Conservation (phyloP, 2,888 invertebrate genomes). For the Pycnomerus fuliginosus region DNA sequence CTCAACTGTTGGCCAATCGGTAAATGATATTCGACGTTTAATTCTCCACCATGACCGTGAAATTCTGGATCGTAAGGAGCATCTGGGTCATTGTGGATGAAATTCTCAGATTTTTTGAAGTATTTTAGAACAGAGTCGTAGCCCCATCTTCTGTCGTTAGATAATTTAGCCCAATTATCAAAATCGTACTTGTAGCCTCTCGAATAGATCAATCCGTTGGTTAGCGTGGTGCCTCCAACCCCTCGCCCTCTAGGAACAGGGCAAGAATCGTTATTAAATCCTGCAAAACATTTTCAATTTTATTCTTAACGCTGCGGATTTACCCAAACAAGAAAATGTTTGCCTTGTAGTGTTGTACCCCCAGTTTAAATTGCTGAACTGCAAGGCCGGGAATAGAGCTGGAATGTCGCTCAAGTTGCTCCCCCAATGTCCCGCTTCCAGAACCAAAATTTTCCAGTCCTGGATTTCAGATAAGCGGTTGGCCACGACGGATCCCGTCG, state of each 20-base stretch:
- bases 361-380: constrained; percentile 62
- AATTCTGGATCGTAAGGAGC: no score
- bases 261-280: constrained; percentile 16
- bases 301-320: no score
- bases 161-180: constrained; percentile 34
- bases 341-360: constrained; percentile 62
- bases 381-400: constrained; percentile 55
- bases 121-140: constrained; percentile 58
- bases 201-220: constrained; percentile 57
- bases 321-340: constrained; percentile 43
- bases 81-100: constrained; percentile 37
- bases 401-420: constrained; percentile 58
- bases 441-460: constrained; percentile 61
- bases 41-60: constrained; percentile 46
- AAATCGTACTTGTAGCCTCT: constrained; percentile 41
- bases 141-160: constrained; percentile 52
- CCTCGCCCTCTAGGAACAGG: constrained; percentile 58
- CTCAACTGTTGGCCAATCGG: no score
- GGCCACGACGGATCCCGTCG: constrained; percentile 70
- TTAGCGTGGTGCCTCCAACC: constrained; percentile 54
- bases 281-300: no score
- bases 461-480: constrained; percentile 66
- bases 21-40: no score
- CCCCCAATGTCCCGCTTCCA: constrained; percentile 65
- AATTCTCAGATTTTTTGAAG: constrained; percentile 49